Percentiles rank a stretch among this genome's conserved stretches.
phyloP scores from a whole-genome alignment of 2,113 vertebrate genomes.

The Rhipidura dahli region DNA sequence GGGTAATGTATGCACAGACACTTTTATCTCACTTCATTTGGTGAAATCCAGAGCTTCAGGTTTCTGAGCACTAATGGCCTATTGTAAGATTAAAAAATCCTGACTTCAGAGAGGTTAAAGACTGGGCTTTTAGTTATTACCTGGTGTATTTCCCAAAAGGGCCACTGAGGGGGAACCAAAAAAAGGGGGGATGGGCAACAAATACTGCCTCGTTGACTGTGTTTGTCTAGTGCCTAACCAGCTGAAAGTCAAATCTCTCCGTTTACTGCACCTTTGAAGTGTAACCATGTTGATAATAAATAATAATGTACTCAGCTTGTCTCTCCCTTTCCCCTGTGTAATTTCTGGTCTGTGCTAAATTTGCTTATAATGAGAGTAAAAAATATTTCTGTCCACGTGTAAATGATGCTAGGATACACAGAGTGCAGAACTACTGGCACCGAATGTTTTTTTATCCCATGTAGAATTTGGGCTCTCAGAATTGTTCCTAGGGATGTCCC shows the following conservation, averaged over 20 bases:
- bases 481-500: neutral
- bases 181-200: neutral
- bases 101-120: neutral
- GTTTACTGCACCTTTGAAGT: neutral
- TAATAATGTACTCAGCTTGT: neutral
- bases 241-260: neutral
- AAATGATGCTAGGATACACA: neutral
- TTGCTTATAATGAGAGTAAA: neutral
- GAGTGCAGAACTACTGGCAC: neutral
- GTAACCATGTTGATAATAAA: neutral
- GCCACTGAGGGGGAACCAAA: neutral
- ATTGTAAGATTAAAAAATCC: neutral
- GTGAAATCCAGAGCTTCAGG: neutral
- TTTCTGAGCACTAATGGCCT: neutral
- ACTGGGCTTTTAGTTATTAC: neutral
- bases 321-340: neutral
- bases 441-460: neutral
- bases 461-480: neutral
- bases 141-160: neutral
- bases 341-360: neutral
- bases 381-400: neutral
- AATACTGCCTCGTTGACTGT: neutral
- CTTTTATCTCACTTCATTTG: neutral
- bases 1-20: neutral
- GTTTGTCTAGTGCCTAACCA: neutral